Evolutionary conservation across 2,888 invertebrate genomes (phyloP).

Genomic region (Pegoplata infirma): DNA sequence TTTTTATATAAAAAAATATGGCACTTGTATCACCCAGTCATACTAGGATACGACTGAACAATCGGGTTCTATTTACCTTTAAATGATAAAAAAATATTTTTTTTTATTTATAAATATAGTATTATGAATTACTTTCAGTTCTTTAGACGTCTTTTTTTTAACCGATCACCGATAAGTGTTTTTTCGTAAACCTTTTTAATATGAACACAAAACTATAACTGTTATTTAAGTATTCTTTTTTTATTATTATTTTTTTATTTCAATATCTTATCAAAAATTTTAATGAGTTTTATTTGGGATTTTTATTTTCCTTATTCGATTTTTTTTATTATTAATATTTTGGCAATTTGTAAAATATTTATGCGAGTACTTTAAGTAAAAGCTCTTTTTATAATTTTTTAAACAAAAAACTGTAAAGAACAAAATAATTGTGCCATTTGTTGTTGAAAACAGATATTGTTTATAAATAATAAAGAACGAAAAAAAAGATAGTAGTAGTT

Average conservation of each 20-base stretch:
- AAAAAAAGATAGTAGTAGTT: conserved; percentile 6
- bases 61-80: conserved; percentile 8
- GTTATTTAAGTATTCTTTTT: background rate
- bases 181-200: conserved; percentile 7
- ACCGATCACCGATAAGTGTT: conserved; percentile 1
- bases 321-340: conserved; percentile 4
- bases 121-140: conserved; percentile 6
- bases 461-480: conserved; percentile 30
- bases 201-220: background rate
- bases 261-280: conserved; percentile 53
- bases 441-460: conserved; percentile 52
- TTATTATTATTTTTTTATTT: too few relatives aligned
- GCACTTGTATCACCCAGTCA: conserved; percentile 61
- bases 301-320: conserved; percentile 38
- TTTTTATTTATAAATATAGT: too few relatives aligned
- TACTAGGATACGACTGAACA: conserved; percentile 51
- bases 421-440: conserved; percentile 19
- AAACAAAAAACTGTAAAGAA: background rate
- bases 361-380: background rate
- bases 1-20: conserved; percentile 2
- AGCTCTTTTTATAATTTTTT: background rate
- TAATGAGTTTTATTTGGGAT: conserved; percentile 18
- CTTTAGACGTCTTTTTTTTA: background rate
- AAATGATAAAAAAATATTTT: conserved; percentile 1
- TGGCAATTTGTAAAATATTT: background rate